Base-by-base conservation (phyloP, 2,888 invertebrate genomes). In the Choreutis nemorana region DNA sequence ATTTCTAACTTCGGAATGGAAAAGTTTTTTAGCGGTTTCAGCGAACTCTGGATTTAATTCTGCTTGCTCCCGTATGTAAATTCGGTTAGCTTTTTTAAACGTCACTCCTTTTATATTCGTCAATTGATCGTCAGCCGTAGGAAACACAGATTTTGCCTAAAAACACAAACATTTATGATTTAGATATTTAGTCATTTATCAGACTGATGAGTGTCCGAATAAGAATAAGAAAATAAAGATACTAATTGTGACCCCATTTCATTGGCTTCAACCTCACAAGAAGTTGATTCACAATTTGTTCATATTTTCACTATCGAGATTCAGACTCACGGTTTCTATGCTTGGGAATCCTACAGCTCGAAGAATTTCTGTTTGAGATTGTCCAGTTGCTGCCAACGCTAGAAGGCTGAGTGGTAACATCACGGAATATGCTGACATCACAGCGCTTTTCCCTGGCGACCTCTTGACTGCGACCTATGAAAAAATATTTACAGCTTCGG, bases 1-100 rank as follows among this genome's bases (percentile, higher is more conserved):
- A 10, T 67, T 66, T 44, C 86, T 68, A 0, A 85, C 82, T 35
- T 84, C 82, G 0, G 89, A 83, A 2, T 70, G 55, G 46, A 90
- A 91, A 12, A 80, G 60, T 4, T 82, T 70, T 9, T 57, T 55
- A 0, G 87, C 81, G 1, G 82, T 40, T 1, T 58, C 59, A 28
- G 79, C 68, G 44, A 85, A 92, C 1, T 72, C 50, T 0, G 72
- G 46, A 23, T 83, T 80, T 2, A 91, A 36, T 21, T 56, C 37
- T 7, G 72, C 66, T 2, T 64, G 55, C 1, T 70, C 25, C 30
- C 81, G 80, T 0, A 88, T 51, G 50, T 83, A 93, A 1, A 91
- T 53, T 42, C 86, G 86, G 49, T 86, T 91, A 0, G 90, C 90
- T 30, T 86, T 66, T 26, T 73, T 80, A 1, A 89, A 52, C 2